phyloP scores from a whole-genome alignment of 2,797 vertebrate species.

The Delichon dasypus region DNA sequence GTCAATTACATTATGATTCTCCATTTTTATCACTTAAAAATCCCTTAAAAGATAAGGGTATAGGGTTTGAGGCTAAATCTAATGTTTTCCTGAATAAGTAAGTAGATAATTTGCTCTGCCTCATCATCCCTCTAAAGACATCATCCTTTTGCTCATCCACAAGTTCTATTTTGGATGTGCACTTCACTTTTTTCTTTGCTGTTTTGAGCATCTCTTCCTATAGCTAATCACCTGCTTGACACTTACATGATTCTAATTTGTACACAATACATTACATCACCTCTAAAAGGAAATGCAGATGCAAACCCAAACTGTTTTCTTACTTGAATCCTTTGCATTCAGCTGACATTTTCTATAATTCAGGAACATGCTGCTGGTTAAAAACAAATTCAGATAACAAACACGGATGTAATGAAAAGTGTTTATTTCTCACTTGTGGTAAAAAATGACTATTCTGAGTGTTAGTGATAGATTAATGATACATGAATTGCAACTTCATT shows the following conservation, averaged over 20 bases:
- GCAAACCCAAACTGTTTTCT: background rate
- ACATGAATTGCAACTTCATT: background rate
- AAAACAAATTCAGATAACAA: background rate
- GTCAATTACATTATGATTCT: background rate
- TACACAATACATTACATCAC: accelerated
- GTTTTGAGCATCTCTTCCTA: background rate
- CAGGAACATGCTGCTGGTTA: background rate
- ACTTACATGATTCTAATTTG: background rate
- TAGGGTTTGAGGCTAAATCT: background rate
- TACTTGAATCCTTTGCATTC: background rate
- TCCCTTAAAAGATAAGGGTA: background rate
- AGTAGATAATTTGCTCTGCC: background rate
- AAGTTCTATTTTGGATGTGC: background rate
- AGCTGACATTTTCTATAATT: background rate
- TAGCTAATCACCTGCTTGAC: background rate
- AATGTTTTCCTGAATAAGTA: background rate
- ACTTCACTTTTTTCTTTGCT: background rate
- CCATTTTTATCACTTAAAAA: background rate
- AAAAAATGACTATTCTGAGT: background rate
- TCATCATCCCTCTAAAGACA: background rate
- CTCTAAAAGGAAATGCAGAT: background rate
- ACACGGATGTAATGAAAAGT: background rate
- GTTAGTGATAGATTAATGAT: background rate
- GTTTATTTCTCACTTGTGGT: background rate
- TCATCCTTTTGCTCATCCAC: background rate